phyloP scores from a whole-genome alignment of 2,113 vertebrate genomes.

The Passerina amoena region DNA sequence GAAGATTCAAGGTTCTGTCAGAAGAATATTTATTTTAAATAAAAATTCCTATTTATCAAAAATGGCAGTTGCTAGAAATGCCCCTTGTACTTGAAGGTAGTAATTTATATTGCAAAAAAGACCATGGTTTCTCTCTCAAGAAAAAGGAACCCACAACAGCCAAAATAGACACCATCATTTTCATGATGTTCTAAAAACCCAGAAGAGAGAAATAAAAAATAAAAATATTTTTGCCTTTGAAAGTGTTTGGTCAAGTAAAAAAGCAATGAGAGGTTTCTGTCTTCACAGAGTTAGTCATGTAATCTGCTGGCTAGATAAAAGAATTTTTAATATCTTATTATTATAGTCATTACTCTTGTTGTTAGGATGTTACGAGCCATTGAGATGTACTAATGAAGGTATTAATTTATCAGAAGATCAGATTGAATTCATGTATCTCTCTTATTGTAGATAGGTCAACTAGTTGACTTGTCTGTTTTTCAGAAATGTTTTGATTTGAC shows the following conservation, averaged over 20 bases:
- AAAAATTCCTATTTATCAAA: neutral
- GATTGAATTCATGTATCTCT: neutral
- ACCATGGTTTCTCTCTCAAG: neutral
- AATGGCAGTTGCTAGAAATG: neutral
- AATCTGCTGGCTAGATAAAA: neutral
- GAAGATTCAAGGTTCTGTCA: neutral
- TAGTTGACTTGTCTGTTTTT: neutral
- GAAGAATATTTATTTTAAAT: neutral
- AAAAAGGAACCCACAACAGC: neutral
- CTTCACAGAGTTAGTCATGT: neutral
- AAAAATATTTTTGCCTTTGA: neutral
- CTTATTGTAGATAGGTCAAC: neutral
- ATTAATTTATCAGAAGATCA: neutral
- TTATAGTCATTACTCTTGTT: neutral
- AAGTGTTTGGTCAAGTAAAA: neutral
- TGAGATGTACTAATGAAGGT: rapidly evolving
- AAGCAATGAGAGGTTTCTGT: neutral
- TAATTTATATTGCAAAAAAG: neutral
- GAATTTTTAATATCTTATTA: neutral
- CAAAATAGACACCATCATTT: neutral
- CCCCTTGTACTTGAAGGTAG: neutral
- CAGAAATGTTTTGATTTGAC: neutral
- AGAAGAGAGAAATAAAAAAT: neutral
- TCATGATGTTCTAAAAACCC: neutral
- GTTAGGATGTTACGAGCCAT: neutral